phyloP scores from a whole-genome alignment of 2,888 invertebrate species.

The Phyto melanocephala region DNA sequence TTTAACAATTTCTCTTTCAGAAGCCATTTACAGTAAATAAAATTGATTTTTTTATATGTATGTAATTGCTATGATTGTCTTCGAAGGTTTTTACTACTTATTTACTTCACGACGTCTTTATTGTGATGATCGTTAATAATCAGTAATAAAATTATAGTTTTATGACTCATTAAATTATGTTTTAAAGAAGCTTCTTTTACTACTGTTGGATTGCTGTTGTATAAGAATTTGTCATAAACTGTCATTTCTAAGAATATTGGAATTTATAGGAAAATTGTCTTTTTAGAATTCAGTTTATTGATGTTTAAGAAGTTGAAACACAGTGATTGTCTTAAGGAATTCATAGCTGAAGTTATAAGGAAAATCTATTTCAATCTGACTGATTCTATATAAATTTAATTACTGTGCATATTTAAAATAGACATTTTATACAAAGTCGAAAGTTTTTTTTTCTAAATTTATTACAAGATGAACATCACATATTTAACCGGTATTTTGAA shows the following conservation, averaged over 20 bases:
- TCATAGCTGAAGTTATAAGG: no score
- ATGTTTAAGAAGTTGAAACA: background rate
- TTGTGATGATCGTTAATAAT: conserved; percentile 25
- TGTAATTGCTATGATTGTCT: background rate
- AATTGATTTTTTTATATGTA: conserved; percentile 33
- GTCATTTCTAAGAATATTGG: conserved; percentile 15
- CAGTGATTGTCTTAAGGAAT: background rate
- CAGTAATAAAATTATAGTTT: conserved; percentile 43
- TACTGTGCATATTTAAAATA: no score
- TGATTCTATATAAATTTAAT: background rate
- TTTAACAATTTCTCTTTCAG: conserved; percentile 60
- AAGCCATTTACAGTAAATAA: conserved; percentile 26
- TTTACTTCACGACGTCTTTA: background rate
- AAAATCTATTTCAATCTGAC: background rate
- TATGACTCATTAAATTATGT: conserved; percentile 56
- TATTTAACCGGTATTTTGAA: no score
- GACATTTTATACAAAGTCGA: no score
- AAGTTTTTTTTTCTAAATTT: no score
- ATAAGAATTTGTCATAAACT: background rate
- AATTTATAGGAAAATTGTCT: background rate
- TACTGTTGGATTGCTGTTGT: background rate
- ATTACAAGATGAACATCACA: no score
- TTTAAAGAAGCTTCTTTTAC: background rate
- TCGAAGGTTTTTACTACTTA: background rate
- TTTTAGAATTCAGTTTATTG: background rate